Evolutionary conservation across 2,888 invertebrate genomes (phyloP).

Genomic region (Chrysolina americana): DNA sequence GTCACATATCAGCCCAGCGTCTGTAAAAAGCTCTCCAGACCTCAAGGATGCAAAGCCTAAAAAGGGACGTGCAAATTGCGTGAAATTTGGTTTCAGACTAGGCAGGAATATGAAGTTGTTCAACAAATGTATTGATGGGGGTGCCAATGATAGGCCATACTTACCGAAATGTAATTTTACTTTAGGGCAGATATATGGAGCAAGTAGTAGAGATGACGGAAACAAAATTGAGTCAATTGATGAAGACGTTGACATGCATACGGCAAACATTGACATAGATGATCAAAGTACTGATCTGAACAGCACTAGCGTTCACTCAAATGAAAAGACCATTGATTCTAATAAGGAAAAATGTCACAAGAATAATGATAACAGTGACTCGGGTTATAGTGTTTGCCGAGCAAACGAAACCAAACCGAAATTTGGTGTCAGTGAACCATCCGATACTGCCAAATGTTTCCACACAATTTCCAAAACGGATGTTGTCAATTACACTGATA

Average conservation of each 20-base stretch:
- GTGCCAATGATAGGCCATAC: conserved; percentile 1
- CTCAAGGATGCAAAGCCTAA: conserved; percentile 5
- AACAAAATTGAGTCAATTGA: background rate
- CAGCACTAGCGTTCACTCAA: background rate
- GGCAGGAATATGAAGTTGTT: conserved; percentile 32
- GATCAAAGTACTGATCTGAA: background rate
- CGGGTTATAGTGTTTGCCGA: background rate
- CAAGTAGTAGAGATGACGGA: conserved; percentile 13
- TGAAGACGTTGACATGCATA: background rate
- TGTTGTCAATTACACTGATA: background rate
- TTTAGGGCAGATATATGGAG: conserved; percentile 54
- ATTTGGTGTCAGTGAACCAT: background rate
- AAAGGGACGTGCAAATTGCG: conserved; percentile 38
- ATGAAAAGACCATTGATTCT: background rate
- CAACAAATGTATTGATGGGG: conserved; percentile 31
- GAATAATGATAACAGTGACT: background rate
- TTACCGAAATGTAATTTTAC: conserved; percentile 40
- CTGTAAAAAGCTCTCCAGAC: background rate
- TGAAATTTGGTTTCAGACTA: conserved; percentile 35
- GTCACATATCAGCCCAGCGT: conserved; percentile 26
- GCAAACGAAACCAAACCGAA: background rate
- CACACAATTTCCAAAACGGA: background rate
- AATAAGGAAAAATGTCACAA: background rate
- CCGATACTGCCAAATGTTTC: background rate
- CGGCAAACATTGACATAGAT: background rate